Evolutionary conservation across 92 coral and sea anemone species (phyloP), one percentile per base, ranked within the genome.

Genomic region (Phenganax subtilis): DNA sequence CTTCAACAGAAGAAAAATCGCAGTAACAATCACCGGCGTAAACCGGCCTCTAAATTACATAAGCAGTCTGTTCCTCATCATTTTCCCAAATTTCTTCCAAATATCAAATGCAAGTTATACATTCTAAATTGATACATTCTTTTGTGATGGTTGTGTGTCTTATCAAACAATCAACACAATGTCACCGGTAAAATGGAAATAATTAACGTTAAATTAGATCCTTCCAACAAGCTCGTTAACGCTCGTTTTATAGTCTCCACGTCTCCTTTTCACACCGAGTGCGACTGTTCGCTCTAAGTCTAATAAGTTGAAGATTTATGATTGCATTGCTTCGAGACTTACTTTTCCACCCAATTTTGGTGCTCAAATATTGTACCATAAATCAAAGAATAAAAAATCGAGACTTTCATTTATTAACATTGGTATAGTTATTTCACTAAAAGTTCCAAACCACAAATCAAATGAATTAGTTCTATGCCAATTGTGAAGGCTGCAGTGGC

Each of bases 101-200:
- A 37, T 37, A 37, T 37, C 47, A 37, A 37, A 37, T 37, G 5
- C 47, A 37, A 37, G 47, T 37, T 37, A 37, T 37, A 37, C 47
- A 37, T 5, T 5, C 47, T 37, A 37, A 37, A 37, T 5, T 37
- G 47, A 37, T 37, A 5, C 3, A 30, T 37, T 27, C 54, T 30
- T 68, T 68, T 3, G 47, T 68, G 72, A 66, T 30, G 51, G 73
- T 53, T 30, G 29, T 30, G 73, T 37, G 47, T 37, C 73, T 12
- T 68, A 68, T 68, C 73, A 68, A 68, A 68, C 11, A 28, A 68
- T 68, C 73, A 68, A 10, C 73, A 68, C 53, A 68, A 68, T 68
- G 54, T 68, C 73, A 68, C 53, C 52, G n/a, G 73, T 68, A 68
- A 68, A 68, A 68, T 68, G 73, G 73, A 68, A 68, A 10, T 68